Evolutionary conservation across 2,113 vertebrate species (phyloP), one percentile per base, ranked within the genome.

Genomic region (Dipodomys stephensi): DNA sequence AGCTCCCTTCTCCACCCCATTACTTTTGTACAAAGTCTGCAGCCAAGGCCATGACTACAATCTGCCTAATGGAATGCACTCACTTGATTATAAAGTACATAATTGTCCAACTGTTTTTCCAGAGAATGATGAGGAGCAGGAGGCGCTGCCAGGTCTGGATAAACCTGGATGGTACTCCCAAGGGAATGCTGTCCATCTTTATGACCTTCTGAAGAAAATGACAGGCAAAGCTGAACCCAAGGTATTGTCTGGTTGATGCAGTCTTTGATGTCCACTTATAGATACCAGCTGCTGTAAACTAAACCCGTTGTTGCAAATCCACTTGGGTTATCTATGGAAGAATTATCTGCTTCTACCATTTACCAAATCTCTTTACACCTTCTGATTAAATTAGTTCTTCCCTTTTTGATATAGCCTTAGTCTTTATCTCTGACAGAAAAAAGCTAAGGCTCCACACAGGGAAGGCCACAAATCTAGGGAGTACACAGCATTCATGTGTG

Each of bases 101-200:
- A 60, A 30, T 60, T 77, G 35, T 74, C 62, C n/a, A 67, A 78
- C 96, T 97, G 1, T 98, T 12, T 68, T 98, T 97, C 76, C 97
- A 99, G 99, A 99, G 93, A 99, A 99, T 22, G 99, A 99, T 0
- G 98, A 99, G 91, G 99, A 99, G 94, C 98, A 98, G 85, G 99
- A 99, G 88, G 98, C 98, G 7, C 97, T 99, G 83, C 98, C 98
- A 0, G 98, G 98, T 7, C 97, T 99, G 95, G 99, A 99, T 72
- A 99, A 99, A 83, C 99, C 99, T 0, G 99, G 99, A 95, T 99
- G 99, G 99, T 99, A 99, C 97, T 99, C 99, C 53, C 99, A 99
- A 97, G 99, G 99, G 23, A 99, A 99, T 69, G 98, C 99, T 97
- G 98, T 96, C 44, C 99, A 99, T 95, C 99, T 99, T 35, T 98